A percentile compares a stretch with the other conserved stretches of the same genome.
Evolutionary conservation across 2,113 vertebrate genomes (phyloP).

Genomic region (Neotoma lepida): DNA sequence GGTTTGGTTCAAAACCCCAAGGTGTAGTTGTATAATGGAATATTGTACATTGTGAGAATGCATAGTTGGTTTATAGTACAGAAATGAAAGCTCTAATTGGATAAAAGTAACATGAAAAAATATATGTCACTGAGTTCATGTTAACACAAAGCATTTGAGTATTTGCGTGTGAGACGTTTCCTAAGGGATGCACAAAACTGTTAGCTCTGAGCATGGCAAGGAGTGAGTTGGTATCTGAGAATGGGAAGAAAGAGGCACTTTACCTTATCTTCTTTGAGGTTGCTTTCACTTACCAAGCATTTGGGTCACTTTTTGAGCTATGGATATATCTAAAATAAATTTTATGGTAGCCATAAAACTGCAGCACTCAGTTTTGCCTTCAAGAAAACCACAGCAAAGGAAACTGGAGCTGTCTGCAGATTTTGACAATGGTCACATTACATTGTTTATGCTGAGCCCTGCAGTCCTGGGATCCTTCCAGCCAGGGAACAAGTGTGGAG

Average conservation of each 20-base stretch:
- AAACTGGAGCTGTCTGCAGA: neutral
- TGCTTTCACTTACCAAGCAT: neutral
- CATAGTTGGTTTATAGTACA: neutral
- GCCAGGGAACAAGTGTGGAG: neutral
- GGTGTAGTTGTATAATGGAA: neutral
- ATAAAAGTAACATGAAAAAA: neutral
- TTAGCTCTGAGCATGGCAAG: neutral
- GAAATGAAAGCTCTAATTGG: neutral
- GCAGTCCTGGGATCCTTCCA: neutral
- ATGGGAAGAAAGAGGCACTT: neutral
- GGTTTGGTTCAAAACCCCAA: neutral
- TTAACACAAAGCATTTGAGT: neutral
- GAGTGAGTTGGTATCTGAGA: neutral
- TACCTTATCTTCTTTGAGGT: neutral
- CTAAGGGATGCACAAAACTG: neutral
- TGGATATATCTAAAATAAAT: neutral
- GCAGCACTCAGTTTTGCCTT: neutral
- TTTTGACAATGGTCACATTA: neutral
- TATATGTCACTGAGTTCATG: neutral
- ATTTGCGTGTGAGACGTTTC: neutral
- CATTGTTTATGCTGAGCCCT: neutral
- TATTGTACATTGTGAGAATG: neutral
- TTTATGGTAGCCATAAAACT: neutral
- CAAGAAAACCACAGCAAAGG: neutral
- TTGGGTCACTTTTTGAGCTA: neutral